Base-by-base conservation (phyloP, 2,113 vertebrate genomes). In the Fukomys damarensis region DNA sequence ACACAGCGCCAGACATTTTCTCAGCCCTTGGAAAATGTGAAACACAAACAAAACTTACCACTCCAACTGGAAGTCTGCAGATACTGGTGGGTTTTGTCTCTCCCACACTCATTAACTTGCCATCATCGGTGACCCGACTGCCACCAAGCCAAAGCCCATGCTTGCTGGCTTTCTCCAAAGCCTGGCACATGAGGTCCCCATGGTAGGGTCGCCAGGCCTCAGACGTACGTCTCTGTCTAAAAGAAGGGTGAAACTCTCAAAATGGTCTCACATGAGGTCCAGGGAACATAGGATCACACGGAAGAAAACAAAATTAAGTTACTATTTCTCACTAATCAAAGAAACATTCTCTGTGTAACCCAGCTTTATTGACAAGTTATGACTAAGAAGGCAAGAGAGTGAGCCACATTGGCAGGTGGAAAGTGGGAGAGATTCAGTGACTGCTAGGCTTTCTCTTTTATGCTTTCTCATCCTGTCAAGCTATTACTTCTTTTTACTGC, bases 1-100 rank as follows among this genome's bases (percentile, higher is more conserved):
- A 65, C 88, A 95, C 20, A 26, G 54, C 82, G 49, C 92, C 63
- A 94, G 77, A 61, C 81, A 85, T 38, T 68, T 88, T 58, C 24
- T 35, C 82, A 56, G 56, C 32, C 65, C 56, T 89, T 89, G 61
- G 26, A 68, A 94, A 92, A 70, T 12, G 74, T 2, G 24, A 32
- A n/a, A 11, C 17, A 14, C 11, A 54, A 26, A 49, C 66, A 61
- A 82, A 93, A 63, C 10, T 5, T 3, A 4, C 35, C 22, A 22
- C 30, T 59, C 17, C 5, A 19, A 19, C 74, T 77, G 20, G 26
- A 72, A 46, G 11, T 52, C 66, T 43, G 13, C 28, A 80, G 43
- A n/a, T 16, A 28, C 16, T 35, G 32, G 41, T 22, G 49, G 61
- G 4, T 93, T 68, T n/a, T 52, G 1, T 59, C 76, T 86, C 30